A percentile compares a stretch with the other conserved stretches of the same genome.
phyloP scores from a whole-genome alignment of 35 echinoderm and acorn worm species.

The Ophioderma brevispina region DNA sequence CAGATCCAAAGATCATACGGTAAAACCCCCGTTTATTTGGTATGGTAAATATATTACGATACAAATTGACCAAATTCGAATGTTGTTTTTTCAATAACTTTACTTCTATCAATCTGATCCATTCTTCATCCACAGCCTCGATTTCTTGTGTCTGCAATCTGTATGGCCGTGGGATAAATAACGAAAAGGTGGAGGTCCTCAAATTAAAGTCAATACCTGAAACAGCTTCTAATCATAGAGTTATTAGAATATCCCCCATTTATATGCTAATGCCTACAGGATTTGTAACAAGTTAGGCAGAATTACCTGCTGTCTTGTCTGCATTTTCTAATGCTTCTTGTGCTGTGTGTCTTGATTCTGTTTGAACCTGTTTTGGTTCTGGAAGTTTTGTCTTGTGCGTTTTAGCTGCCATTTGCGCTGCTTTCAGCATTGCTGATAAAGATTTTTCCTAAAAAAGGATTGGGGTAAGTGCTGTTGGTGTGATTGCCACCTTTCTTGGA shows the following conservation, averaged over 20 bases:
- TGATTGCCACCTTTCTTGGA: background rate
- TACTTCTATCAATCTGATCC: background rate
- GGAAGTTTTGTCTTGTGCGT: background rate
- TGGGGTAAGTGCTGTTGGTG: background rate
- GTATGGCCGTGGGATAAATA: slow-evolving; percentile 6
- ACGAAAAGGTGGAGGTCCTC: background rate
- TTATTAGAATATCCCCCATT: background rate
- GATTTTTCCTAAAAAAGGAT: background rate
- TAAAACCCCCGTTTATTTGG: slow-evolving; percentile 59
- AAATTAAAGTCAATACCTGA: slow-evolving; percentile 67
- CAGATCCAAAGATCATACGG: slow-evolving; percentile 79
- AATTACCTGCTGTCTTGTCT: background rate
- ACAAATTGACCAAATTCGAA: background rate
- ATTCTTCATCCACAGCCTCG: background rate
- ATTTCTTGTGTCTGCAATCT: background rate
- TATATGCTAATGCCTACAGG: background rate
- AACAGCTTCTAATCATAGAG: slow-evolving; percentile 54
- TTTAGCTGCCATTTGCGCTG: background rate
- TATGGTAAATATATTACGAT: slow-evolving; percentile 10
- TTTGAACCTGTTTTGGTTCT: background rate
- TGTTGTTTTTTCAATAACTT: background rate
- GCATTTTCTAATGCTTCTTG: background rate
- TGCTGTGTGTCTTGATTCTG: background rate
- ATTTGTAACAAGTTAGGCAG: no score
- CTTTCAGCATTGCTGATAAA: background rate